A percentile compares a stretch with the other conserved stretches of the same genome.
Conservation (phyloP, 2,888 invertebrate genomes). For the Lissonota sp. region DNA sequence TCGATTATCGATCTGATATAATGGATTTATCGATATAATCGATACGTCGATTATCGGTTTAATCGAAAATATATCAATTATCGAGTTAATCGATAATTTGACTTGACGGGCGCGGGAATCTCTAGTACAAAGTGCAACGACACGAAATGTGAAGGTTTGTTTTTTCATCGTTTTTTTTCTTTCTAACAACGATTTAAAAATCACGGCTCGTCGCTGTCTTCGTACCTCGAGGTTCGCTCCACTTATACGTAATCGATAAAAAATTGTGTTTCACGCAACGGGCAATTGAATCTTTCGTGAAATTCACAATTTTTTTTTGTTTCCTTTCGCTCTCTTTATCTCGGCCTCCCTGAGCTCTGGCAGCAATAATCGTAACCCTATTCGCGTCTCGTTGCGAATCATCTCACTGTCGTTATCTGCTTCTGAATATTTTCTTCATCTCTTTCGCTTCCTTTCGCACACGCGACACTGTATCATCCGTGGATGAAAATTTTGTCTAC, state of each 20-base stretch:
- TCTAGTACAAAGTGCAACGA: constrained; percentile 81
- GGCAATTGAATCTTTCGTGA: constrained; percentile 14
- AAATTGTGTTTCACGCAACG: background rate
- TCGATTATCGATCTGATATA: constrained; percentile 7
- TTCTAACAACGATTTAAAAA: constrained; percentile 9
- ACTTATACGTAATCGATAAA: constrained; percentile 11
- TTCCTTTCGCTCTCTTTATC: background rate
- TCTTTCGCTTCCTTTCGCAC: background rate
- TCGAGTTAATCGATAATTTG: too few relatives aligned
- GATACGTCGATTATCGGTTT: too few relatives aligned
- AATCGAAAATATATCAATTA: too few relatives aligned
- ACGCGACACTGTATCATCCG: background rate
- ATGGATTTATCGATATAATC: too few relatives aligned
- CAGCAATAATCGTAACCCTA: constrained; percentile 35
- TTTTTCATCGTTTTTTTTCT: constrained; percentile 3
- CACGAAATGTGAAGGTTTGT: background rate
- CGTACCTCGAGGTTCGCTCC: constrained; percentile 76
- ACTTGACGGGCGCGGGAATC: constrained; percentile 68
- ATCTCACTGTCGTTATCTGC: constrained; percentile 32
- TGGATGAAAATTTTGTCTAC: constrained; percentile 52
- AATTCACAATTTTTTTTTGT: background rate
- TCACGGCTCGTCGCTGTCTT: constrained; percentile 74
- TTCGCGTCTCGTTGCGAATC: constrained; percentile 37
- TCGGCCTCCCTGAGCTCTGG: constrained; percentile 36
- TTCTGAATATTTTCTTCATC: constrained; percentile 10